Base-by-base conservation (phyloP, 2,113 vertebrate genomes). In the Triplophysa siluroides region DNA sequence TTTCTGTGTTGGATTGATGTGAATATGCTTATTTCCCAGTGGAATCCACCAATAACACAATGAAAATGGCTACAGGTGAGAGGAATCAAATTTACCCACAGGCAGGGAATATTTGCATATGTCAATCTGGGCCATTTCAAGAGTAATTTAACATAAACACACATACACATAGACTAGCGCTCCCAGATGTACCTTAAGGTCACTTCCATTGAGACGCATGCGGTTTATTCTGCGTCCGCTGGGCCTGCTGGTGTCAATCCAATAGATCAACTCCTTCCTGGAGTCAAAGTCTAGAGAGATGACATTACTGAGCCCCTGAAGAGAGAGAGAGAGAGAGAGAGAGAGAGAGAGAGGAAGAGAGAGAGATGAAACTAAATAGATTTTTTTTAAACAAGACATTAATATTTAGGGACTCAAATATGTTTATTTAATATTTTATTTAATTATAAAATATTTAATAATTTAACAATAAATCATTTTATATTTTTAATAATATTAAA, bases 251-350 rank as follows among this genome's bases (percentile, higher is more conserved):
- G 94, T 95, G 91, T 96, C 95, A 87, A 96, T 95, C 95, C 95
- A 96, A 80, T 96, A 96, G 86, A 96, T 92, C 85, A 95, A 94
- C 87, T 96, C 94, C 85, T 95, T 95, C 86, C 91, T 94, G 64
- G 94, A 96, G 92, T 96, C 95, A 78, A 96, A 96, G 84, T 96
- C 95, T 87, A 95, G 88, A 72, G 94, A 94, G 86, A 96, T 93
- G 85, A 95, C 93, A 84, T 94, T 96, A 90, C 93, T 95, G 87
- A 96, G 89, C 54, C 94, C 94, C 95, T 96, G 88, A 84, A 93
- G 91, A 94, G 85, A 86, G 90, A 92, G 41, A 76, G 24, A 62
- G 26, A 72, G 43, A 50, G 18, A 63, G 41, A 71, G 18, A 70
- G 41, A 63, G 67, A 38, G 77, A 70, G 76, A 29, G 1, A 78